These are phyloP conservation scores for Chelonus insularis DNA, from an alignment of 1,140 invertebrate genomes.

Conservation along the genomic window DNA sequence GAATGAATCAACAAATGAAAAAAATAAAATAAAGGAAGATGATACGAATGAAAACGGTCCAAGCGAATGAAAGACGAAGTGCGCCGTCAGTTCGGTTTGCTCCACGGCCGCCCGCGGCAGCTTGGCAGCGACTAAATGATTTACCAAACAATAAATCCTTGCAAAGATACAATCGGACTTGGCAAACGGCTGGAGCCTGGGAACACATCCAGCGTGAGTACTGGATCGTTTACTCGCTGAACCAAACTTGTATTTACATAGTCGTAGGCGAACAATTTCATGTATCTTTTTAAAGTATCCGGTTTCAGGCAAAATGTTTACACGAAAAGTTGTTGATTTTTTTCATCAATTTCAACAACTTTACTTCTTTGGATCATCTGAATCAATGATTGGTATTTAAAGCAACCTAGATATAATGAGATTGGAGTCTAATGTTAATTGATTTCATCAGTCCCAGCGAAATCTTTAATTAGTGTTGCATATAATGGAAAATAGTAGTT, in stretches of 20 bases:
- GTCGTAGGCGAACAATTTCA: not conserved
- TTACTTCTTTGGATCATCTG: too few species aligned
- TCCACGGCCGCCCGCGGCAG: conserved; percentile 49
- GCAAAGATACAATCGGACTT: conserved; percentile 57
- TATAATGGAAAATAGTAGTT: not conserved
- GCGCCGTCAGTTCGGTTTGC: conserved; percentile 43
- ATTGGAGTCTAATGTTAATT: too few species aligned
- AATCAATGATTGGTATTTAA: too few species aligned
- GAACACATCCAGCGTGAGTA: conserved; percentile 27
- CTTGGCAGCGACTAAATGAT: conserved; percentile 60
- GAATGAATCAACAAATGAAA: not conserved
- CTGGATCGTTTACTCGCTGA: conserved; percentile 27
- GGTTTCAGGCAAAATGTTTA: too few species aligned
- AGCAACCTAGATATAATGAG: too few species aligned
- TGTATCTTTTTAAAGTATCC: too few species aligned
- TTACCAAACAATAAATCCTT: conserved; percentile 62
- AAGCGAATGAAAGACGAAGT: conserved; percentile 27
- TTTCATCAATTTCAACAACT: too few species aligned
- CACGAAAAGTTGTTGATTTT: too few species aligned
- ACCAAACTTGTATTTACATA: not conserved
- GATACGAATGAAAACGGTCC: conserved; percentile 4
- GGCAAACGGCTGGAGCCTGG: conserved; percentile 44
- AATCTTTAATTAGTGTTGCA: too few species aligned
- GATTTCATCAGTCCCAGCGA: too few species aligned
- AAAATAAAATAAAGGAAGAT: not conserved